Evolutionary conservation across 1,140 invertebrate species (phyloP), one percentile per base, ranked within the genome.

Genomic region (Ips nitidus): DNA sequence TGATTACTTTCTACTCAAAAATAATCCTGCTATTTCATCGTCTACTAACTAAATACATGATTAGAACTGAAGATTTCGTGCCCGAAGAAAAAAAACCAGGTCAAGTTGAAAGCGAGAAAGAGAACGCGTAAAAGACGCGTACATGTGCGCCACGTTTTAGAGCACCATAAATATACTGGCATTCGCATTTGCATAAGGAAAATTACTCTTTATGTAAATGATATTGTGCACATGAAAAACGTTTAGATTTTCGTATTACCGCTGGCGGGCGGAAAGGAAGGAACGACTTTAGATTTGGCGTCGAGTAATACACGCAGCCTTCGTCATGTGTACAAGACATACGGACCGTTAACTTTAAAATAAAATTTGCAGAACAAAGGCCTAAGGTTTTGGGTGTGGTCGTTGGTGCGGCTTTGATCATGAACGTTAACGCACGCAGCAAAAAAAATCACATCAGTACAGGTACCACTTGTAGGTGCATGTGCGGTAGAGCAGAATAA

Each of bases 71-170:
- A 63, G 47, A 40, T 53, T 50, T 50, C 47, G 39, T 40, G 61
- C 47, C 61, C 37, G 45, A 22, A 50, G 22, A 22, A 22, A 60
- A 63, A 52, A 52, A 63, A 52, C 61, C 61, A 63, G 61, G 61
- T 63, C 61, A 63, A 63, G 61, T 63, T 63, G 61, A 63, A 50
- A 40, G 47, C 45, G 61, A 63, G 61, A 63, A 50, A 63, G 38
- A 63, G 45, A 52, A 52, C 45, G 47, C 45, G 61, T 52, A 63
- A 43, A 52, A 52, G 61, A 63, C 47, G 43, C 42, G 41, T 41
- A 38, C 42, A 41, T 63, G 52, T 52, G 61, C 61, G 45, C 45
- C 61, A 63, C 43, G 38, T 63, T 63, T 63, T 52, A 52, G 53
- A 63, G 36, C 6, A 7, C 47, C n/a, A 52, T 45, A 52, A 63